Evolutionary conservation across 2,113 vertebrate genomes (phyloP), one percentile per base, ranked within the genome.

Genomic region (Coptodon bakossiorum): DNA sequence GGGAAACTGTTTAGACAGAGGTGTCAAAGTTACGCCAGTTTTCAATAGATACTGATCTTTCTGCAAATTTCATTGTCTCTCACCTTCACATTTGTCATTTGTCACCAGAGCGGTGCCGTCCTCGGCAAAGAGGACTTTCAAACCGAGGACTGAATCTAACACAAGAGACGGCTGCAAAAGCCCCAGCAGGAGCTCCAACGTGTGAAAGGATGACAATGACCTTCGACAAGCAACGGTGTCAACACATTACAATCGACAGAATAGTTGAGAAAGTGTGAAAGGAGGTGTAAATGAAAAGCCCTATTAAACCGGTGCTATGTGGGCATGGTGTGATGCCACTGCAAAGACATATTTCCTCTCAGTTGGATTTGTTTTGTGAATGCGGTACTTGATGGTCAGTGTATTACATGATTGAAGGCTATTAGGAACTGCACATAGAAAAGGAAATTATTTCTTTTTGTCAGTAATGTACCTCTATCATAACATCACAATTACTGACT

Each of bases 211-310:
- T 66, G 91, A 90, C 81, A 82, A 22, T 89, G 73, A 93, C 91
- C 90, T 90, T 73, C 17, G 24, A 88, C 78, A 83, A 83, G 91
- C 87, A 80, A 82, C 82, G 31, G 84, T 82, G 90, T 84, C 83
- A 82, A 91, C 92, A 89, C 84, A 54, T 88, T 80, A 85, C 52
- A 14, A 71, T 81, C 83, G 29, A 83, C 68, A 8, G 82, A 59
- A 56, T 22, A 31, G 85, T 27, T 80, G 91, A 89, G 85, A 80
- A 76, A 16, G 82, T 85, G 86, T 83, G 89, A 89, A 80, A 86
- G 80, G 81, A 90, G 90, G 92, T 89, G 93, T 81, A 84, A 92
- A 92, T 88, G 85, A 90, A 86, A 85, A 45, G 66, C 63, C 52
- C 68, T 61, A 24, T 88, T 89, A 84, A 52, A 85, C 29, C n/a